Evolutionary conservation across 2,797 vertebrate species (phyloP).

Genomic region (Sebastiscus albofasciatus): DNA sequence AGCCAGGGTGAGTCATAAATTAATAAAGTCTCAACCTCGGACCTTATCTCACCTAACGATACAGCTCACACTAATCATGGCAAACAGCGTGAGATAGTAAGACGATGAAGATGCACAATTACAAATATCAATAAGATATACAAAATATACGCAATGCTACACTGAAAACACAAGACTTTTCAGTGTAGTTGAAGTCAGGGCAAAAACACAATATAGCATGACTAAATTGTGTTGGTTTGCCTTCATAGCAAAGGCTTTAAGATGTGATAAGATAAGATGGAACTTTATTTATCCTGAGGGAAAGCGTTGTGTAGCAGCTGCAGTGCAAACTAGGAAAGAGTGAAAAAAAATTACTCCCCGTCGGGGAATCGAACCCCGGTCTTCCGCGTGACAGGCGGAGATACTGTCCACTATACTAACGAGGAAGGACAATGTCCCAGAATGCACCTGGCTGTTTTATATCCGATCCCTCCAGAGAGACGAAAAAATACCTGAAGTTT

Average conservation of each 20-base stretch:
- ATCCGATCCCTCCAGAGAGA: background rate
- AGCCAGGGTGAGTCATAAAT: slow-evolving; percentile 79
- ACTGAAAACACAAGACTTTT: background rate
- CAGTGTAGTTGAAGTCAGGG: background rate
- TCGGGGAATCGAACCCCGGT: slow-evolving; percentile 41
- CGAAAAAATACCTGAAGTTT: too few relatives aligned
- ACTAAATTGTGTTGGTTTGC: too few relatives aligned
- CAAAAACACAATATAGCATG: too few relatives aligned
- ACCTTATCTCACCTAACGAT: too few relatives aligned
- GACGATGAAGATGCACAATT: too few relatives aligned
- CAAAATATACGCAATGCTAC: too few relatives aligned
- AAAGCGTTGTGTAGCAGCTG: too few relatives aligned
- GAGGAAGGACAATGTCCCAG: background rate
- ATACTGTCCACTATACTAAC: slow-evolving; percentile 38
- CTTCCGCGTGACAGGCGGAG: slow-evolving; percentile 30
- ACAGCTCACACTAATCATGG: background rate
- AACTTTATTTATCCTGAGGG: too few relatives aligned
- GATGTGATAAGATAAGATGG: too few relatives aligned
- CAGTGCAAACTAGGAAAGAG: too few relatives aligned
- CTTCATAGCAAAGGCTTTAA: too few relatives aligned
- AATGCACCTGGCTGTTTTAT: background rate
- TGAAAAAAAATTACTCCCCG: slow-evolving; percentile 4
- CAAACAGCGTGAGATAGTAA: background rate
- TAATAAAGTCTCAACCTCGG: background rate
- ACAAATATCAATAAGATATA: too few relatives aligned